Conservation (phyloP, 2,113 vertebrate species). For the Rallus limicola region DNA sequence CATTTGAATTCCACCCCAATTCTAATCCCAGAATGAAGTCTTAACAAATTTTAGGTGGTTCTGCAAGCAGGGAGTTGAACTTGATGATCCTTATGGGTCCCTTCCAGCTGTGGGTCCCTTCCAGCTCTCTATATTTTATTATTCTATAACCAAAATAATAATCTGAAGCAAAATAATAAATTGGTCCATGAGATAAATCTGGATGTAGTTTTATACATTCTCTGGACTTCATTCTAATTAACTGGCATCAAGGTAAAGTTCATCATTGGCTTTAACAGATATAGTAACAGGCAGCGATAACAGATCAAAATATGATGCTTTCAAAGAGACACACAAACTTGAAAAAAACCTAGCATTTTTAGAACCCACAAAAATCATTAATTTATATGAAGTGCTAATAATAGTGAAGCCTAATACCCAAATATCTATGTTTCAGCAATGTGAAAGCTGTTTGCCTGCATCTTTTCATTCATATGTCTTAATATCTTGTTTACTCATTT, state of each 20-base stretch:
- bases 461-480: neutral
- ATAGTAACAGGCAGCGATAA: neutral
- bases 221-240: neutral
- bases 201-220: neutral
- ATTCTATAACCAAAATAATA: neutral
- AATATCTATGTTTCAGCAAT: neutral
- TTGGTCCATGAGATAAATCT: neutral
- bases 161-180: neutral
- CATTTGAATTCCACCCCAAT: neutral
- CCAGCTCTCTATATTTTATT: neutral
- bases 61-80: neutral
- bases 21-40: neutral
- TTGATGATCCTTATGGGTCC: accelerated
- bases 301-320: neutral
- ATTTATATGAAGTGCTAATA: neutral
- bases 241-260: neutral
- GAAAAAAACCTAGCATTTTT: neutral
- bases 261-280: neutral
- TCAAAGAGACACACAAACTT: neutral
- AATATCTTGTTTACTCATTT: neutral
- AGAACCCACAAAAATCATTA: accelerated
- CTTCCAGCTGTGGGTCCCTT: neutral
- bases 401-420: neutral
- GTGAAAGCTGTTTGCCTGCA: neutral
- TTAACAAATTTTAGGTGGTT: neutral